phyloP scores from a whole-genome alignment of 2,888 invertebrate genomes.

The Reticulitermes lucifugus region DNA sequence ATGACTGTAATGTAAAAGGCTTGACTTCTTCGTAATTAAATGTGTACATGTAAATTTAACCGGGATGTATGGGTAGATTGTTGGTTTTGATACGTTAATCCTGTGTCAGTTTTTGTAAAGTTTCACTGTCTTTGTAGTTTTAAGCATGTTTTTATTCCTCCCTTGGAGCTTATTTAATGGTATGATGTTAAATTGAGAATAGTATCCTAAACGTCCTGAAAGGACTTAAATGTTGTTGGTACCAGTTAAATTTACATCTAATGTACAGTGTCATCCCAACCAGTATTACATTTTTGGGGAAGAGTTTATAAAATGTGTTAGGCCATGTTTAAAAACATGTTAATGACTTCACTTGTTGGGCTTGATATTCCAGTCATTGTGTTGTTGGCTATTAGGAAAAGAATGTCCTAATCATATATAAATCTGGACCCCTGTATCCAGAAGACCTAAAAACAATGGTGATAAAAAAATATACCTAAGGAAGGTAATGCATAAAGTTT shows the following conservation, averaged over 20 bases:
- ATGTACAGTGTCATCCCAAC: conserved; percentile 20
- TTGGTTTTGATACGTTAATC: conserved; percentile 32
- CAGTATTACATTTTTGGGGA: conserved; percentile 48
- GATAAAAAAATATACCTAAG: conserved; percentile 13
- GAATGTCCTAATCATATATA: background rate
- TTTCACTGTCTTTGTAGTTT: background rate
- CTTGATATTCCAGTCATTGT: conserved; percentile 26
- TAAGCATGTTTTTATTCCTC: background rate
- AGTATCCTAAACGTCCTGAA: background rate
- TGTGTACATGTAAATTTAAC: conserved; percentile 42
- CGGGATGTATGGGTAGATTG: conserved; percentile 24
- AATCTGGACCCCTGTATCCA: background rate
- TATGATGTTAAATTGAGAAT: conserved; percentile 20
- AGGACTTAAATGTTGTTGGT: conserved; percentile 31
- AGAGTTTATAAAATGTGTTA: conserved; percentile 43
- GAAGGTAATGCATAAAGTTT: background rate
- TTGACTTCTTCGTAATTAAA: conserved; percentile 34
- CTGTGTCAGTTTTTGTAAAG: background rate
- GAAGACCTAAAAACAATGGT: background rate
- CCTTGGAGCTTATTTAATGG: conserved; percentile 9
- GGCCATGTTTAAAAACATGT: conserved; percentile 40
- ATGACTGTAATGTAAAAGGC: conserved; percentile 37
- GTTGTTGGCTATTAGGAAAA: background rate
- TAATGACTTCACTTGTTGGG: background rate
- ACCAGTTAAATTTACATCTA: conserved; percentile 41